phyloP scores from a whole-genome alignment of 2,888 invertebrate genomes.

The Fragum fragum region DNA sequence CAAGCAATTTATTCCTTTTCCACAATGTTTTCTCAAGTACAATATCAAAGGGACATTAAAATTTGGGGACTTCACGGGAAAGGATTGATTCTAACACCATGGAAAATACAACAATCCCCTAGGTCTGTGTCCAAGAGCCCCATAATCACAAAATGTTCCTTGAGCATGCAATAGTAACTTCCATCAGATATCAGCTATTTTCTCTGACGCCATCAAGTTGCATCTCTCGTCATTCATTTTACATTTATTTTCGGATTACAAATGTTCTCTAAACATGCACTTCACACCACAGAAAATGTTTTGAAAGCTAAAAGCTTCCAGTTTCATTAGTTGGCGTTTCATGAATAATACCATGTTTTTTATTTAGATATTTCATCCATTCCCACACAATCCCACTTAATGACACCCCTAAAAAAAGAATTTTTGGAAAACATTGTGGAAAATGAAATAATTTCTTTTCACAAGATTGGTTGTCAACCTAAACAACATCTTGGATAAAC shows the following conservation, averaged over 20 bases:
- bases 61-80: too few relatives aligned
- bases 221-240: neutral
- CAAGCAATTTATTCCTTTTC: too few relatives aligned
- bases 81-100: too few relatives aligned
- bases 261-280: constrained; percentile 7
- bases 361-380: neutral
- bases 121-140: neutral
- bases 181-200: neutral
- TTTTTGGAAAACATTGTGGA: too few relatives aligned
- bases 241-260: constrained; percentile 9
- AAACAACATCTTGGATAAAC: too few relatives aligned
- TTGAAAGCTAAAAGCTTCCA: neutral
- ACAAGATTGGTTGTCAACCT: too few relatives aligned
- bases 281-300: neutral
- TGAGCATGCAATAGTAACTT: neutral
- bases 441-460: too few relatives aligned
- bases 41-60: too few relatives aligned
- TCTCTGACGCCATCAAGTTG: constrained; percentile 14
- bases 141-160: neutral
- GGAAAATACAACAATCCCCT: neutral
- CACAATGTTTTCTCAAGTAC: too few relatives aligned
- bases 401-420: too few relatives aligned
- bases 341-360: neutral
- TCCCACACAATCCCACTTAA: too few relatives aligned
- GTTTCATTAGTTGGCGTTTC: neutral